A percentile compares a stretch with the other conserved stretches of the same genome.
These are phyloP conservation scores for Sylvilagus floridanus DNA, from an alignment of 2,797 vertebrate genomes.

Conservation along the genomic window DNA sequence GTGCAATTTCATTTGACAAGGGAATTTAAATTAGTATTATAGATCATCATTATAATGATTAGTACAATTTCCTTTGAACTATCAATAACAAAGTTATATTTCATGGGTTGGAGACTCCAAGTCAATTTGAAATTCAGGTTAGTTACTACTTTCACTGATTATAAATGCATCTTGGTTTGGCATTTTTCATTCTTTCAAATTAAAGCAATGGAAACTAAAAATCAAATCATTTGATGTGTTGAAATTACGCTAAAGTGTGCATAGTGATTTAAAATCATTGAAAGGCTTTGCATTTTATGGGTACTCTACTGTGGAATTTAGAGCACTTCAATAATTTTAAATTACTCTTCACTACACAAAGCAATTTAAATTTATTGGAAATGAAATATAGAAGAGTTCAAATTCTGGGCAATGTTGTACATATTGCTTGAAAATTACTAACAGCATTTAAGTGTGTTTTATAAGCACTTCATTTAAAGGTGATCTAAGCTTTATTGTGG, in stretches of 20 bases:
- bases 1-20: not conserved
- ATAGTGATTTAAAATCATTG: constrained; percentile 84
- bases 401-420: constrained; percentile 82
- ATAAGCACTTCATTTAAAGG: constrained; percentile 81
- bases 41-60: constrained; percentile 25
- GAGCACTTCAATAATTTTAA: constrained; percentile 86
- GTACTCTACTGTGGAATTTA: constrained; percentile 80
- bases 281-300: constrained; percentile 85
- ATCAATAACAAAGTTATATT: constrained; percentile 22
- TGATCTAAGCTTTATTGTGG: constrained; percentile 55
- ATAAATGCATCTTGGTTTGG: constrained; percentile 72
- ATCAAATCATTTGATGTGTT: constrained; percentile 75
- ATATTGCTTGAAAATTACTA: constrained; percentile 82
- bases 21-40: constrained; percentile 27
- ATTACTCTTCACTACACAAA: constrained; percentile 83
- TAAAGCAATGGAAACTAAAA: constrained; percentile 76
- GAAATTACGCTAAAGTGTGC: constrained; percentile 77
- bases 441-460: constrained; percentile 76
- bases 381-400: constrained; percentile 85
- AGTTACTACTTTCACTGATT: constrained; percentile 54
- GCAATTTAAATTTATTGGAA: constrained; percentile 88
- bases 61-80: not conserved
- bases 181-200: constrained; percentile 80
- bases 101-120: not conserved
- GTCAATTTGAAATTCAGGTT: constrained; percentile 59